Evolutionary conservation across 2,888 invertebrate genomes (phyloP), one percentile per base, ranked within the genome.

Genomic region (Platynereis dumerilii): DNA sequence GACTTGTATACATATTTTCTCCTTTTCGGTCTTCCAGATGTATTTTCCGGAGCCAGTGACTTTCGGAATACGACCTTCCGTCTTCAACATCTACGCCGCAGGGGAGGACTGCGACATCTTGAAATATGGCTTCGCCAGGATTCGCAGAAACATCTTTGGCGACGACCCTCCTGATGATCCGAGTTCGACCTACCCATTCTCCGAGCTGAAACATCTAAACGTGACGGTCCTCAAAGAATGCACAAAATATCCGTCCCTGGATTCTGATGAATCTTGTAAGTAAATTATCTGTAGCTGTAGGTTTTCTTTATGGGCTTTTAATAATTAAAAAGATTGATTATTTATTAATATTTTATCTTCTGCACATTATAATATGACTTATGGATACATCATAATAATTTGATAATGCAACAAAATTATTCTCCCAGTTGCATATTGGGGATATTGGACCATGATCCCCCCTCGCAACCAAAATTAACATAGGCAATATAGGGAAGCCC

Each of bases 211-310:
- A 39, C 58, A 64, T 45, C 27, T 92, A 17, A 78, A 86, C 20
- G 85, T 93, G 0, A 81, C 87, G 39, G 83, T 93, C 58, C 84
- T 82, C 22, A 82, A 85, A 7, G 84, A 87, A 0, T 94, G 93
- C 80, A 54, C 90, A 75, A 84, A 85, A 0, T 87, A 87, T 76
- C 93, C 93, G 0, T 83, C 88, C 68, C 84, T 90, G 42, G 82
- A 87, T 56, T 92, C 92, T 89, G 88, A 91, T 78, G 94, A 94
- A 85, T 72, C 72, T 1, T 72, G 71, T 72, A 34, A 67, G 69
- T 69, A 61, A n/a, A n/a, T n/a, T n/a, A n/a, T n/a, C n/a, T n/a
- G n/a, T n/a, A n/a, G n/a, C n/a, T n/a, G n/a, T n/a, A n/a, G n/a
- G n/a, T n/a, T n/a, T n/a, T n/a, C n/a, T n/a, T n/a, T n/a, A n/a